phyloP scores from a whole-genome alignment of 2,888 invertebrate genomes.

The Crossocerus cetratus region DNA sequence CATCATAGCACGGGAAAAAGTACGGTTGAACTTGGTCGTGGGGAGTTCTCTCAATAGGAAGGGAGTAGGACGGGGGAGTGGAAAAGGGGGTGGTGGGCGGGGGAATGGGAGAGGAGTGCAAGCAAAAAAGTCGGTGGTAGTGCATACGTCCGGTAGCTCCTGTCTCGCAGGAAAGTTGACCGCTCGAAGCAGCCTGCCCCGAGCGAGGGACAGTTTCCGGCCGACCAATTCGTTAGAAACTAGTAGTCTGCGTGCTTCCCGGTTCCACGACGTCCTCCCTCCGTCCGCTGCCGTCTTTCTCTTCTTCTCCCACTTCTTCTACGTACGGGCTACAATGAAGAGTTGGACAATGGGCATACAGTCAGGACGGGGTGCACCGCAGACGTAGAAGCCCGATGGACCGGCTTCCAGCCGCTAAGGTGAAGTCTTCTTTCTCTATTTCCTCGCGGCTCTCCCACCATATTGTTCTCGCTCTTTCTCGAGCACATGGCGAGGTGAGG shows the following conservation, averaged over 20 bases:
- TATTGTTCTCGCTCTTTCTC: no score
- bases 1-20: no score
- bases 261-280: conserved; percentile 12
- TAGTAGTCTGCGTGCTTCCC: conserved; percentile 33
- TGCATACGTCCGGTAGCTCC: conserved; percentile 38
- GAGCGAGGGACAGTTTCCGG: conserved; percentile 57
- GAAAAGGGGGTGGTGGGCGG: not conserved
- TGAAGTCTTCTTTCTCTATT: no score
- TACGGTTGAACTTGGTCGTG: no score
- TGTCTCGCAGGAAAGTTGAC: conserved; percentile 42
- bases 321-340: conserved; percentile 62
- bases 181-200: conserved; percentile 41
- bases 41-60: no score
- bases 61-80: not conserved
- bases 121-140: conserved; percentile 19
- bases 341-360: conserved; percentile 61
- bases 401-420: no score
- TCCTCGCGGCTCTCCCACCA: no score
- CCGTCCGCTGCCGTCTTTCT: conserved; percentile 31
- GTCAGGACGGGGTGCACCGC: conserved; percentile 30
- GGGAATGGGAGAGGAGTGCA: not conserved
- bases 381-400: not conserved
- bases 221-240: conserved; percentile 69
- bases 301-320: conserved; percentile 28
- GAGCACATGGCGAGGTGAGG: no score